Base-by-base conservation (phyloP, 2,888 invertebrate genomes). In the Drosophila maculinotata region DNA sequence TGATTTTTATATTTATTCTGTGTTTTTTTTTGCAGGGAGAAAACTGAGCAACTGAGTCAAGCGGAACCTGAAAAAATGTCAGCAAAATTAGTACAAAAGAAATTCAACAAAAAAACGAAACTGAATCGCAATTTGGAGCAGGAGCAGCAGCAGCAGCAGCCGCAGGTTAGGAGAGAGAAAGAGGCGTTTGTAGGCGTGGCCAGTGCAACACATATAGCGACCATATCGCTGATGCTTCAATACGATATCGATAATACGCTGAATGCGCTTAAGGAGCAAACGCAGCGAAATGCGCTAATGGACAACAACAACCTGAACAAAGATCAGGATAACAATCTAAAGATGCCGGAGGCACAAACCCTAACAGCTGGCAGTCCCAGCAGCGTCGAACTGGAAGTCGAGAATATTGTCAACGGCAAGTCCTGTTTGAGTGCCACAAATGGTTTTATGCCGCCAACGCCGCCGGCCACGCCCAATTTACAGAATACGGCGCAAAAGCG, bases 401-500 rank as follows among this genome's bases (percentile, higher is more conserved):
- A 53, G 33, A 39, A 60, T 23, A 82, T 74, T 56, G 75, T 68
- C 0, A 44, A 47, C 35, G 82, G 75, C 38, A 72, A 76, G 15
- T 30, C 65, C 8, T 48, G 63, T 9, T 25, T 30, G 3, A 52
- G 39, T n/a, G 53, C 49, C 9, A 4, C 38, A 1, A 54, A 58
- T 28, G 36, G 36, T 7, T 83, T 73, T 8, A 77, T 81, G 79
- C 89, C 87, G 45, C 90, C 89, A 44, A 89, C 90, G n/a, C 90
- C 91, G 2, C 90, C 90, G 35, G 88, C 89, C 56, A 90, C 91
- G 36, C 88, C 89, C 38, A 87, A 86, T 64, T 67, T 88, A 42
- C 88, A 88, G 62, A 91, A 87, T 86, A 92, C 93, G 69, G 95
- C 95, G 17, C 93, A 94, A 67, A 93, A 93, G 88, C 93, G 95